Percentiles rank a stretch among this genome's conserved stretches.
Evolutionary conservation across 2,797 vertebrate species (phyloP).

Genomic region (Merluccius polli): DNA sequence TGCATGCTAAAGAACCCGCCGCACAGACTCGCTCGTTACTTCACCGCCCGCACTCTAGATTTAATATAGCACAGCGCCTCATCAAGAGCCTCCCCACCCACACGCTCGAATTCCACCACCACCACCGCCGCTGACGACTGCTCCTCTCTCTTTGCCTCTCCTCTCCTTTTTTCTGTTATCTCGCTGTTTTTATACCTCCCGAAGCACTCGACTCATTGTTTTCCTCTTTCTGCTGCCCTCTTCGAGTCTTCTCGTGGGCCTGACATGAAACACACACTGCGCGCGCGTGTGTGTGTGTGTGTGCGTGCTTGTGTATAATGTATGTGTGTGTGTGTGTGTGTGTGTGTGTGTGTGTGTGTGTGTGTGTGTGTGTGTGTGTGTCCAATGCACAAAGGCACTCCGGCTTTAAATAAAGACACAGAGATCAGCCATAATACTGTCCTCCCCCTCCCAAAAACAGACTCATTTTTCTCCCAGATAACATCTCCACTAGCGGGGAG

Average conservation of each 20-base stretch:
- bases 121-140: background rate
- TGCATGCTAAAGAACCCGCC: background rate
- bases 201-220: background rate
- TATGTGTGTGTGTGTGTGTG: background rate
- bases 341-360: background rate
- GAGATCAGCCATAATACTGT: conserved; percentile 20
- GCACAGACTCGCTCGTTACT: background rate
- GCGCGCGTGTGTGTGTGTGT: background rate
- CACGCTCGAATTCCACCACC: background rate
- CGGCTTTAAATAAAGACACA: background rate
- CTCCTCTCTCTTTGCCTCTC: background rate
- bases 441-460: conserved; percentile 21
- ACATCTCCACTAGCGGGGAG: conserved; percentile 39
- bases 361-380: background rate
- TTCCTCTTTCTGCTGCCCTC: background rate
- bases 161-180: background rate
- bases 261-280: too few relatives aligned
- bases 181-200: background rate
- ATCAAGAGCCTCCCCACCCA: background rate
- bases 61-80: background rate
- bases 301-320: background rate
- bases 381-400: background rate
- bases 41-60: background rate
- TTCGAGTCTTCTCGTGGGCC: background rate
- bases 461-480: conserved; percentile 43